These are phyloP conservation scores for Microcebus lehilahytsara DNA, from an alignment of 2,113 vertebrate species.

Conservation along the genomic window DNA sequence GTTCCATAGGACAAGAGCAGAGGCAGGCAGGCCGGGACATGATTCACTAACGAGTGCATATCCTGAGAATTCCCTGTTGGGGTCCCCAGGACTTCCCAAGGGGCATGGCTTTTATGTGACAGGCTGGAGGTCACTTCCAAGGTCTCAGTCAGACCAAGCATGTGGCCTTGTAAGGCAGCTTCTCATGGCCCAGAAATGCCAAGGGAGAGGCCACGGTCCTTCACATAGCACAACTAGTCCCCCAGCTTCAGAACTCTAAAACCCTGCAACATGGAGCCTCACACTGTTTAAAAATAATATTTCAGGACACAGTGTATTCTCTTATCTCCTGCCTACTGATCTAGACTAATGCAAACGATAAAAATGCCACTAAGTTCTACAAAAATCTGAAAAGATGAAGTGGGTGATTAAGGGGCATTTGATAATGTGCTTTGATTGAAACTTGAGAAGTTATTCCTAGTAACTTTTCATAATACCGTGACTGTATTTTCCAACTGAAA, in stretches of 20 bases:
- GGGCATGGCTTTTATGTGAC: background rate
- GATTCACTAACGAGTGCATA: background rate
- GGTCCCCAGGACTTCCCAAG: background rate
- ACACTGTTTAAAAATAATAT: background rate
- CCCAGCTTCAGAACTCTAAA: background rate
- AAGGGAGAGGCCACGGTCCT: fast-evolving
- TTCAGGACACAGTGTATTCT: background rate
- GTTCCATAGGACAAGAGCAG: background rate
- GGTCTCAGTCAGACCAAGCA: background rate
- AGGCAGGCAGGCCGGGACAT: background rate
- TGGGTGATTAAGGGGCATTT: background rate
- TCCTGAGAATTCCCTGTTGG: background rate
- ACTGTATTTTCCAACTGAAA: background rate
- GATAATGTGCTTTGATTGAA: background rate
- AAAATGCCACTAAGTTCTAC: background rate
- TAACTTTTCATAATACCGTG: background rate
- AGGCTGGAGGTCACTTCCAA: background rate
- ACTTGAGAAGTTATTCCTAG: background rate
- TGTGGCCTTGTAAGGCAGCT: background rate
- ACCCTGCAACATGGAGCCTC: background rate
- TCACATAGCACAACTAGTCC: no score
- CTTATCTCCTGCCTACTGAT: background rate
- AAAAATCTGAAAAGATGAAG: background rate
- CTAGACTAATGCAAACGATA: background rate
- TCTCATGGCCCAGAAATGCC: background rate